These are phyloP conservation scores for Catamblyrhynchus diadema DNA, from an alignment of 2,797 vertebrate species.

Conservation along the genomic window DNA sequence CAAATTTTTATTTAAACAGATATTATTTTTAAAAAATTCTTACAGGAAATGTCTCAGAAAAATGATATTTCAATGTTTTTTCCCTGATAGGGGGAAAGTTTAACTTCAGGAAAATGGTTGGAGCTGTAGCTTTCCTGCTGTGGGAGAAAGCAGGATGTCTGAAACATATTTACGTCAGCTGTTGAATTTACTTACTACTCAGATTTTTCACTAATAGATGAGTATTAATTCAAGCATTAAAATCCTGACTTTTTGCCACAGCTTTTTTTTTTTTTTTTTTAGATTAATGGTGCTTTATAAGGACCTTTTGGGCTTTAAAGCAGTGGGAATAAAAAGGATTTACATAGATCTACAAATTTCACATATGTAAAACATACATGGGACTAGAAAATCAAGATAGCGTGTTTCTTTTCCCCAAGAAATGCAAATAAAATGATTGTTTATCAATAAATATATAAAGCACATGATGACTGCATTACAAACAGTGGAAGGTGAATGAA, in stretches of 20 bases:
- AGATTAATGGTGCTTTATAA: neutral
- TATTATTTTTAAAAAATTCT: neutral
- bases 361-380: neutral
- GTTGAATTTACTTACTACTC: neutral
- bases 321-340: neutral
- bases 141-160: neutral
- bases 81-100: neutral
- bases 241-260: neutral
- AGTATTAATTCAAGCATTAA: neutral
- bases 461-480: neutral
- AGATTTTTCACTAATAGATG: neutral
- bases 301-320: neutral
- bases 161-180: neutral
- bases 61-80: neutral
- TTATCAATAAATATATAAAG: constrained; percentile 54
- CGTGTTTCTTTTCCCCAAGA: neutral
- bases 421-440: constrained; percentile 37
- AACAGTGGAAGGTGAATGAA: constrained; percentile 37
- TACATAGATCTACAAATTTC: neutral
- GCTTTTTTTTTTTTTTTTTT: neutral
- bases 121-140: neutral
- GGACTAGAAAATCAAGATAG: neutral
- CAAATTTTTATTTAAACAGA: neutral
- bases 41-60: neutral
- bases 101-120: neutral